Percentiles rank a stretch among this genome's conserved stretches.
phyloP scores from a whole-genome alignment of 2,113 vertebrate genomes.

The Caranx ignobilis region DNA sequence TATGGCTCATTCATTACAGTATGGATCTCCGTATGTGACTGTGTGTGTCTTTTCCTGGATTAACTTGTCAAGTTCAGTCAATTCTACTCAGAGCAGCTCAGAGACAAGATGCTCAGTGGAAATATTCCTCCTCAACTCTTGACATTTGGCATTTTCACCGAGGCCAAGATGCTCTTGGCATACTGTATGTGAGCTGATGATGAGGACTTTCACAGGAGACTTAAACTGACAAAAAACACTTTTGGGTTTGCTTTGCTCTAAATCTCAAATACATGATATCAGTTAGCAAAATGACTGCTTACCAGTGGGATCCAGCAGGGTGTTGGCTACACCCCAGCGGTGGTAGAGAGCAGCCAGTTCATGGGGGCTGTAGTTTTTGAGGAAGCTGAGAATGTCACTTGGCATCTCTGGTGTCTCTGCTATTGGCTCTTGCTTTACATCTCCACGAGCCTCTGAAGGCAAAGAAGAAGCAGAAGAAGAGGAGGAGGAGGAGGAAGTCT shows the following conservation, averaged over 20 bases:
- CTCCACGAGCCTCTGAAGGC: conserved; percentile 56
- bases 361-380: conserved; percentile 93
- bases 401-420: conserved; percentile 85
- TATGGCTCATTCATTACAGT: neutral
- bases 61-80: conserved; percentile 24
- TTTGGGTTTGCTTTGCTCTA: neutral
- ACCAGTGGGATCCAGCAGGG: conserved; percentile 90
- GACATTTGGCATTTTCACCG: conserved; percentile 55
- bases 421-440: conserved; percentile 83
- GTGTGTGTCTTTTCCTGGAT: conserved; percentile 30
- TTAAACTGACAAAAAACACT: neutral
- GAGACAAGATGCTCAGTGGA: conserved; percentile 25
- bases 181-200: conserved; percentile 34
- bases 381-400: conserved; percentile 88
- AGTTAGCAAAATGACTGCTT: conserved; percentile 57
- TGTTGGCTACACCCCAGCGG: conserved; percentile 88
- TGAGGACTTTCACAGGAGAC: neutral
- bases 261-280: neutral
- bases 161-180: conserved; percentile 13
- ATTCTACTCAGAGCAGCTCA: conserved; percentile 25
- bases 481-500: conserved; percentile 61
- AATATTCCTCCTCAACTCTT: conserved; percentile 40
- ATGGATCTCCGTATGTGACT: conserved; percentile 1
- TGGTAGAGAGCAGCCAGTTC: conserved; percentile 92
- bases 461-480: conserved; percentile 57